phyloP scores from a whole-genome alignment of 2,888 invertebrate genomes.

The Timema cristinae region DNA sequence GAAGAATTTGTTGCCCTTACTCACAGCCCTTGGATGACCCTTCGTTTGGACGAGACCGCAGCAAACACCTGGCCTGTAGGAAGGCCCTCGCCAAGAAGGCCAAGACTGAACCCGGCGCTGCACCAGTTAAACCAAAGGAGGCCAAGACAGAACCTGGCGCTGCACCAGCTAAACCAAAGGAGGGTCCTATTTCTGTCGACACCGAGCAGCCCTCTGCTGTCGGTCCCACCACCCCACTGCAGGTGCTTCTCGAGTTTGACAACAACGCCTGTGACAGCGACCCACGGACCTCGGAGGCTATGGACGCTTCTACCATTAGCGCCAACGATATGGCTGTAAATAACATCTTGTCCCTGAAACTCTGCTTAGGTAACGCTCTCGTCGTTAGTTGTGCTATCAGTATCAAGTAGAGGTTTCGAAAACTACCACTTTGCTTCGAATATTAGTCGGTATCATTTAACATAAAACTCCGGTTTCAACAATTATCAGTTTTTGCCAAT shows the following conservation, averaged over 20 bases:
- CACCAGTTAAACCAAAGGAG: neutral
- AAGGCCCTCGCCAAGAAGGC: slow-evolving; percentile 18
- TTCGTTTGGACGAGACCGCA: neutral
- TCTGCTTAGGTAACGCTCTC: slow-evolving; percentile 41
- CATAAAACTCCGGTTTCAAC: no score
- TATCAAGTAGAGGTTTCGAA: no score
- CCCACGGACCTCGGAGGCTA: neutral
- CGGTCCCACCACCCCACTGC: neutral
- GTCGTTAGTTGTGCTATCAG: neutral
- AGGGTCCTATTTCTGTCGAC: slow-evolving; percentile 27
- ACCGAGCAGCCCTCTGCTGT: slow-evolving; percentile 20
- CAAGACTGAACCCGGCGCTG: neutral
- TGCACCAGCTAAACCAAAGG: neutral
- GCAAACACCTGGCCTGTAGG: neutral
- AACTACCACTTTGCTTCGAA: no score
- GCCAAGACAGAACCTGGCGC: neutral
- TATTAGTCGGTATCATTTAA: no score
- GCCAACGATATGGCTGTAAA: slow-evolving; percentile 40
- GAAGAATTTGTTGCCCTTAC: neutral
- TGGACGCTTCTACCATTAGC: slow-evolving; percentile 9
- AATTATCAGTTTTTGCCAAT: no score
- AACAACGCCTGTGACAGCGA: slow-evolving; percentile 35
- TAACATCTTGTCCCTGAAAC: slow-evolving; percentile 40
- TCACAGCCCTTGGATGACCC: neutral
- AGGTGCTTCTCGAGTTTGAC: slow-evolving; percentile 32